Base-by-base conservation (phyloP, 2,888 invertebrate genomes). In the Hemaris fuciformis region DNA sequence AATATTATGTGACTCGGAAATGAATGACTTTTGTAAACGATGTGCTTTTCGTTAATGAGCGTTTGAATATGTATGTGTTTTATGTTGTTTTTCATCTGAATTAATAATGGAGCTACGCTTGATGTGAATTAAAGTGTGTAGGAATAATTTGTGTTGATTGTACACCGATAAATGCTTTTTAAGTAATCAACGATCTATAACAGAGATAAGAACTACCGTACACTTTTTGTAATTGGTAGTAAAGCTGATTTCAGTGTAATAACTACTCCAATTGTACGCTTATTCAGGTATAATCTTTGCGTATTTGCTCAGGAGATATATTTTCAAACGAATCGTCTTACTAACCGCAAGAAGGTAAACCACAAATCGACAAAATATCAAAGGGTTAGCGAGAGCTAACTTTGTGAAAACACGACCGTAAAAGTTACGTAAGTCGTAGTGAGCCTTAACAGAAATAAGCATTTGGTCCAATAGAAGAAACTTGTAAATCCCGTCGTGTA, bases 391-490 rank as follows among this genome's bases (percentile, higher is more conserved):
- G 69, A 74, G 73, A 74, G 70, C 68, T 66, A 80, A 81, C 80
- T 83, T 81, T 72, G 71, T 70, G 77, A 77, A 80, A 81, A 81
- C 79, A 81, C 73, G 77, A 71, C 70, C 71, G 70, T 66, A 70
- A 67, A 82, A 83, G 76, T 84, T 83, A 70, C 69, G 70, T 76
- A 79, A 83, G 76, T 79, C 72, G 77, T 70, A 71, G 72, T 71
- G 68, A 72, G 70, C 72, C 77, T 75, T 79, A 77, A 80, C 80
- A 76, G 81, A 82, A 87, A 84, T 86, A 83, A 84, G 81, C 83
- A 79, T 86, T 84, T 78, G 80, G 78, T 76, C 83, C 84, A 83
- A 88, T 87, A 84, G 82, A 84, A 86, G 85, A 85, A 89, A 89
- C 88, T 90, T 88, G 79, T 83, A 87, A 90, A 89, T 89, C 89